Base-by-base conservation (phyloP, 2,113 vertebrate species). In the Suricata suricatta region DNA sequence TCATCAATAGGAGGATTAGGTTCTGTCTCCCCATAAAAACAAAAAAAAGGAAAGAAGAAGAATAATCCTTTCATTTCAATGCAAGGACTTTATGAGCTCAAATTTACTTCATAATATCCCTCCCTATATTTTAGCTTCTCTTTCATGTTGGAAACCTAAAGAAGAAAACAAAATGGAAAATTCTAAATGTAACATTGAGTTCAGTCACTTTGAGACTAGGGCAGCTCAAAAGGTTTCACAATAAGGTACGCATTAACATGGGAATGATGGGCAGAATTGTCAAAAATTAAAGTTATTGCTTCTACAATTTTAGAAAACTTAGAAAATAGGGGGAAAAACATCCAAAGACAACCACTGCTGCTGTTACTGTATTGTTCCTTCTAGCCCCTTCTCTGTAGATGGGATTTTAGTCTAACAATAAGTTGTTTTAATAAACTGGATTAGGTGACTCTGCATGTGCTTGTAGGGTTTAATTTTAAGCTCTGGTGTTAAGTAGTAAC, bases 1-100 rank as follows among this genome's bases (percentile, higher is more conserved):
- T 99, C 99, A 97, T 99, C 99, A 97, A 99, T 99, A 64, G 99
- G 99, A 87, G 99, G 99, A 97, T 99, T 99, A 69, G 99, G 99
- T 96, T 99, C 99, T 99, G 98, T 98, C 95, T 85, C 97, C 95
- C 90, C 83, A 95, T 68, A 96, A 97, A 95, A 97, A 72, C 81
- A 89, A 77, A 92, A 31, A 50, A 50, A 50, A 50, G 50, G 35
- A 92, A 90, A 95, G 21, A 89, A 87, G 82, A 97, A 89, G 96
- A 93, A 85, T 17, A 93, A 93, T 92, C 3, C 17, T 95, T 97
- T 90, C 14, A 96, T 93, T 96, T 97, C 84, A 95, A 83, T 57
- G 64, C 66, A 96, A 97, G 31, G 8, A 93, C 21, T 93, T 81
- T 47, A 93, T 7, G 35, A 96, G 3, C 44, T 97, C 89, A 91